Evolutionary conservation across 2,113 vertebrate genomes (phyloP), one percentile per base, ranked within the genome.

Genomic region (Phyllopteryx taeniolatus): DNA sequence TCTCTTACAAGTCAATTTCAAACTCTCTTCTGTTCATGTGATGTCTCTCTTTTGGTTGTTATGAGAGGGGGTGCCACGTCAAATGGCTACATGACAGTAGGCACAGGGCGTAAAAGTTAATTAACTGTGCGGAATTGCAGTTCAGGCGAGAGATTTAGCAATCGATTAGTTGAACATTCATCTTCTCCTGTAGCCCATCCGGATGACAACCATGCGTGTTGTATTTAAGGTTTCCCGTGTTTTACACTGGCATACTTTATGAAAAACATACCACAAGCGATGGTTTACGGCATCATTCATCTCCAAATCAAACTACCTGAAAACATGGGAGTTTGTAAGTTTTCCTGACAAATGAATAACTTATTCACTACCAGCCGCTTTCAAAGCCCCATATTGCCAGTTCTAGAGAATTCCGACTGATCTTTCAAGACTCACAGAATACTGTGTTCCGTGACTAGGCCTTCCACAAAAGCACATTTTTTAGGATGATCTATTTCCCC

Each of bases 161-260:
- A 53, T 53, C 6, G 49, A 19, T 15, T 53, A 6, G 15, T 53
- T 17, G 49, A 15, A 19, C 17, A 2, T 53, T 53, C 15, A 53
- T 53, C 19, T 53, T 17, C 49, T 5, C 49, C 7, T 17, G 19
- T 6, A 53, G 14, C 5, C 49, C 19, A 1, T 53, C 49, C 49
- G 15, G 19, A 53, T 53, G 49, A 53, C 17, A 53, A 53, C 49
- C 15, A 53, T 0, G 46, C 70, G 8, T 69, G 80, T 61, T 79
- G 47, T 83, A 70, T 79, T 76, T 79, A 81, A 82, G 33, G 35
- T 77, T 53, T 59, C 71, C 67, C 72, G 71, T 59, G 66, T 27
- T 53, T 15, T 53, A 5, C 15, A 53, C 61, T 56, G 35, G 2
- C 35, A 6, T 39, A 39, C 4, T 39, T 39, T 39, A 39, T 39